Base-by-base conservation (phyloP, 2,113 vertebrate genomes). In the Emydocephalus ijimae region DNA sequence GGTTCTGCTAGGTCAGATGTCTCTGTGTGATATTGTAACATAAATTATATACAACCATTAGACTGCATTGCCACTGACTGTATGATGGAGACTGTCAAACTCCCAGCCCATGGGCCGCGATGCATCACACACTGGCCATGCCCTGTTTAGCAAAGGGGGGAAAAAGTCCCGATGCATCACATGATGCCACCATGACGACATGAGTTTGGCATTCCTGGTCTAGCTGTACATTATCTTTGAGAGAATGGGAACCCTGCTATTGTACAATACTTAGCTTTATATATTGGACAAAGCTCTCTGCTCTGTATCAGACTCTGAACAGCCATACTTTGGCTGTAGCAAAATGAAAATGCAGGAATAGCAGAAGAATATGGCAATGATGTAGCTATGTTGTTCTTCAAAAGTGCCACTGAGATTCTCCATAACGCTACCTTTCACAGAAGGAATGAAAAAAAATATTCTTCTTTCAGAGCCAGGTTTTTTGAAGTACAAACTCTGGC, bases 341-440 rank as follows among this genome's bases (percentile, higher is more conserved):
- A 91, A 48, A 26, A 14, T 43, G 15, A 85, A 45, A 57, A 39
- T 3, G 24, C 64, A 43, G 14, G 8, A 81, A 45, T 26, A 90
- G 43, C 24, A 64, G 12, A 14, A 57, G 54, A 24, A 89, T 15
- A 20, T 39, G 39, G 34, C 34, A 34, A 23, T 34, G 23, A 39
- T 23, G 7, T 39, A 57, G 52, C 50, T 39, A 57, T 20, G 12
- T 34, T 29, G 48, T 18, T 18, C 5, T 52, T 18, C 29, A 69
- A n/a, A 4, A n/a, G 20, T 90, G 61, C 56, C 0, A 0, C 86
- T 93, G 93, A 93, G 85, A 87, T 87, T 59, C 57, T 81, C 91
- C 89, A 85, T 93, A 91, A 95, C 57, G 88, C 69, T 94, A 87
- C 59, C 93, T 92, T 12, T 91, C 92, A 93, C 34, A 96, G 64